phyloP scores from a whole-genome alignment of 2,888 invertebrate species.

The Serripes groenlandicus region DNA sequence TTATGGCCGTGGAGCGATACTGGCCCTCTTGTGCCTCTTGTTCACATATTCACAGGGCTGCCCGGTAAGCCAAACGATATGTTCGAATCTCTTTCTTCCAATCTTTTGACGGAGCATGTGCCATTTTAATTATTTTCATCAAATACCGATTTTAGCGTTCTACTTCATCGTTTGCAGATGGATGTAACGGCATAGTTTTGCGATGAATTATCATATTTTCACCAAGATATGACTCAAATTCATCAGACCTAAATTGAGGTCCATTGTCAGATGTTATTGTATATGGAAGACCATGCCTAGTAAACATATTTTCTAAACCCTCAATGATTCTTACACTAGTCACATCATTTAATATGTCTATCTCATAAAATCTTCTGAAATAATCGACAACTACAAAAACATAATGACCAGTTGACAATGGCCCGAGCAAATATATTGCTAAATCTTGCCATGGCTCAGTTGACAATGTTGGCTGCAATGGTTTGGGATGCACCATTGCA shows the following conservation, averaged over 20 bases:
- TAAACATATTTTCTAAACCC: constrained; percentile 45
- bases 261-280: constrained; percentile 60
- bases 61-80: constrained; percentile 52
- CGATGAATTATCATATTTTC: constrained; percentile 49
- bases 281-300: constrained; percentile 56
- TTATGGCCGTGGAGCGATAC: no score
- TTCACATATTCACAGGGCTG: no score
- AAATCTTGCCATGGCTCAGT: constrained; percentile 63
- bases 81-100: constrained; percentile 42
- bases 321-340: no score
- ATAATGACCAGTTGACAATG: constrained; percentile 55
- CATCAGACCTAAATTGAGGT: no score
- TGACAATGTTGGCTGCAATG: constrained; percentile 17
- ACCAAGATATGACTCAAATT: constrained; percentile 47
- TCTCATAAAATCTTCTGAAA: constrained; percentile 62
- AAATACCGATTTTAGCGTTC: constrained; percentile 56
- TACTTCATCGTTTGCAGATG: constrained; percentile 61
- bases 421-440: constrained; percentile 66
- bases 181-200: constrained; percentile 61
- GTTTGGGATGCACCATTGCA: constrained; percentile 42
- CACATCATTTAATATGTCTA: constrained; percentile 54
- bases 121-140: constrained; percentile 60
- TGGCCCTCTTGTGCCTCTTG: no score
- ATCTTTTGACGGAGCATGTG: constrained; percentile 45
- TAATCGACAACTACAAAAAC: constrained; percentile 64